Evolutionary conservation across 2,113 vertebrate genomes (phyloP).

Genomic region (Catharus fuscescens): DNA sequence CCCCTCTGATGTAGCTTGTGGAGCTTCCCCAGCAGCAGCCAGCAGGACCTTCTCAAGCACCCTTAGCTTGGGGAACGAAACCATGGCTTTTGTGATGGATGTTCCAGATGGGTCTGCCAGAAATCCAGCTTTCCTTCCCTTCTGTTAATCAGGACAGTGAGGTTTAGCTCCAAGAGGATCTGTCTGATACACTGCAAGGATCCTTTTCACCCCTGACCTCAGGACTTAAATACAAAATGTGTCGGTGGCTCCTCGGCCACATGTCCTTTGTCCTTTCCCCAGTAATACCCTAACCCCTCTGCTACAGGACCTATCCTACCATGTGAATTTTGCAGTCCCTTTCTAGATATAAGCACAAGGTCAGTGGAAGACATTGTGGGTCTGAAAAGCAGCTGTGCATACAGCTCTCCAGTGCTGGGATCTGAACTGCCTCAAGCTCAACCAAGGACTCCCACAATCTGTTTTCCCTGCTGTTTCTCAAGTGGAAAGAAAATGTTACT

Average conservation of each 20-base stretch:
- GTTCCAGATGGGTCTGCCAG: neutral
- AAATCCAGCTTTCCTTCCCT: neutral
- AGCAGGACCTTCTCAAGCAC: neutral
- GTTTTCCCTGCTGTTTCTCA: neutral
- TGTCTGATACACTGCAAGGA: neutral
- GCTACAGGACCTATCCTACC: neutral
- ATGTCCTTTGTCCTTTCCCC: neutral
- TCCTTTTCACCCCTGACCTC: neutral
- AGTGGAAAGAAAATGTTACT: neutral
- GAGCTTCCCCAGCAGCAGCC: neutral
- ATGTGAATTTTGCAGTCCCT: neutral
- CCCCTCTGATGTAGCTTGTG: neutral
- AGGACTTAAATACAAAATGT: neutral
- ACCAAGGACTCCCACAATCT: neutral
- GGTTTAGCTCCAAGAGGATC: neutral
- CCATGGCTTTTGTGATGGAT: fast-evolving
- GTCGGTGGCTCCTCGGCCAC: neutral
- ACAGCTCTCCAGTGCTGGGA: fast-evolving
- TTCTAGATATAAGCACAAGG: neutral
- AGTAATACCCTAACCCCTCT: neutral
- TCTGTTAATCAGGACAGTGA: neutral
- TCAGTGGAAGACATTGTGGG: neutral
- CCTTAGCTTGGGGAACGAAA: neutral
- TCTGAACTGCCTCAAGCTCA: neutral
- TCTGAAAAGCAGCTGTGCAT: neutral